phyloP scores from a whole-genome alignment of 1,140 invertebrate genomes.

The Lordiphosa mommai region DNA sequence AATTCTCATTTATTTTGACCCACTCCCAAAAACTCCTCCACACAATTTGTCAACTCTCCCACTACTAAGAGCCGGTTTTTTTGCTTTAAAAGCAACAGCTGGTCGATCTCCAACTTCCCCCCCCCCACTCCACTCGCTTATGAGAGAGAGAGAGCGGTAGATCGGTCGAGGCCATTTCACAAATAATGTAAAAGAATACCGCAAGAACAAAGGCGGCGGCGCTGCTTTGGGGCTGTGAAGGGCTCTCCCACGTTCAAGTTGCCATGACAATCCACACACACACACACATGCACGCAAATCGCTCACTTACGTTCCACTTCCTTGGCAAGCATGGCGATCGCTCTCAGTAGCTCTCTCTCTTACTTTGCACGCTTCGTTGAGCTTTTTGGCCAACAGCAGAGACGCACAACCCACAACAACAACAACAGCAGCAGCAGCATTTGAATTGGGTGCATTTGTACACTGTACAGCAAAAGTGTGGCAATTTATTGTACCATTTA shows the following conservation, averaged over 20 bases:
- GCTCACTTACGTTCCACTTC: constrained; percentile 51
- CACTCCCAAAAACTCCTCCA: background rate
- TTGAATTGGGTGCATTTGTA: too few species aligned
- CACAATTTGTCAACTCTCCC: background rate
- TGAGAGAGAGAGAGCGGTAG: background rate
- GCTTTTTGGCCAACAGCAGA: constrained; percentile 56
- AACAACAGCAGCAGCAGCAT: background rate
- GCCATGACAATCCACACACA: constrained; percentile 33
- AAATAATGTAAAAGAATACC: constrained; percentile 26
- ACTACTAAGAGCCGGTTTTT: constrained; percentile 17
- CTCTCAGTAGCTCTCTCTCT: background rate
- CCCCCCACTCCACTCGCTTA: constrained; percentile 17
- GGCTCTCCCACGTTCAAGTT: constrained; percentile 67
- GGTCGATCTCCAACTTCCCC: constrained; percentile 33
- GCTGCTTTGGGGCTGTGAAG: constrained; percentile 43
- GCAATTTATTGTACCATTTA: too few species aligned
- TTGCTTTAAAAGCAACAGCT: constrained; percentile 56
- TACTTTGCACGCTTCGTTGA: constrained; percentile 46
- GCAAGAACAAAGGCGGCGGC: constrained; percentile 41
- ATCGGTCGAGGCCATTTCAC: constrained; percentile 60
- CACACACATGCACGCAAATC: background rate
- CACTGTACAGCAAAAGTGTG: too few species aligned
- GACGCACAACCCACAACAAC: constrained; percentile 12
- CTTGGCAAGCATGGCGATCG: constrained; percentile 29
- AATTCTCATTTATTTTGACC: constrained; percentile 65